Evolutionary conservation across 1,140 invertebrate genomes (phyloP).

Genomic region (Drosophila lini): DNA sequence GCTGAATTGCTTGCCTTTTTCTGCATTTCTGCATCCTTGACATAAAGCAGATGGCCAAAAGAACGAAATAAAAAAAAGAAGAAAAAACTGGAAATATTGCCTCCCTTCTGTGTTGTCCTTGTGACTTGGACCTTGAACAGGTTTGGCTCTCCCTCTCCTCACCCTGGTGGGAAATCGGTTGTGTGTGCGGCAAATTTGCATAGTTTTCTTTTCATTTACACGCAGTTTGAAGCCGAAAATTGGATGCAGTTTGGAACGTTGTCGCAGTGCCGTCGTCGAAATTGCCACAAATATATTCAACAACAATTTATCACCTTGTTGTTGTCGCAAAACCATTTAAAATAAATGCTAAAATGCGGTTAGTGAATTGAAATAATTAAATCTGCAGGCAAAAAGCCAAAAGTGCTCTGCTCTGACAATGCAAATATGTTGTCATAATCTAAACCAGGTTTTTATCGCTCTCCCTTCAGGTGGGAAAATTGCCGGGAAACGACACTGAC

Average conservation of each 20-base stretch:
- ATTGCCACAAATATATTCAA: background rate
- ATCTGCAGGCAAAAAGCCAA: background rate
- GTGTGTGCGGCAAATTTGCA: slow-evolving; percentile 26
- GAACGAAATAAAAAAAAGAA: background rate
- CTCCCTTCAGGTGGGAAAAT: slow-evolving; percentile 14
- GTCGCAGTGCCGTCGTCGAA: background rate
- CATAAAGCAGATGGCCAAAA: slow-evolving; percentile 21
- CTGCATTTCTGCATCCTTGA: slow-evolving; percentile 40
- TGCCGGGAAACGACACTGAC: slow-evolving; percentile 25
- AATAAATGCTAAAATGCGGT: background rate
- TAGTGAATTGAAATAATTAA: slow-evolving; percentile 1
- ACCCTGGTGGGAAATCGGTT: background rate
- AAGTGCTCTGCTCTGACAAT: background rate
- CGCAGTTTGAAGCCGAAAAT: slow-evolving; percentile 16
- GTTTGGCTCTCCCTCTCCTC: background rate
- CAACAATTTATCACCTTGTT: background rate
- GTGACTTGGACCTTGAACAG: slow-evolving; percentile 12
- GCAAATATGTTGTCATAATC: slow-evolving; percentile 11
- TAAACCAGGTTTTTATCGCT: slow-evolving; percentile 15
- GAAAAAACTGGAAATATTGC: slow-evolving; percentile 2
- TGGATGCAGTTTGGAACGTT: background rate
- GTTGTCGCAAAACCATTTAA: background rate
- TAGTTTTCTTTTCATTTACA: slow-evolving; percentile 36
- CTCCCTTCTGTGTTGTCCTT: slow-evolving; percentile 20
- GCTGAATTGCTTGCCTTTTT: slow-evolving; percentile 34